Base-by-base conservation (phyloP, 1,140 invertebrate genomes). In the Bombus fervidus region DNA sequence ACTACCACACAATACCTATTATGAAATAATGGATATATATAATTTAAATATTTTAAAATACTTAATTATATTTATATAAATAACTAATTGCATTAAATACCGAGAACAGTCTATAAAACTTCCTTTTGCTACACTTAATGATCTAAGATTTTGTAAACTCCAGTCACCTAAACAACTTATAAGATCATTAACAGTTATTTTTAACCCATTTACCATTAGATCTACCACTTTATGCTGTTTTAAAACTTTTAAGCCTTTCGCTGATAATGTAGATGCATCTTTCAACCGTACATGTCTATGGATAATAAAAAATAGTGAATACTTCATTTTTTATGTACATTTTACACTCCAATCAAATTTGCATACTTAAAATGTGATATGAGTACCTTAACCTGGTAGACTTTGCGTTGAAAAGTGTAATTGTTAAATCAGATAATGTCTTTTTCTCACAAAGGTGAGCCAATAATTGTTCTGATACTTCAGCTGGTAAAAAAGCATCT, bases 151-250 rank as follows among this genome's bases (percentile, higher is more conserved):
- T 72, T 96, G 95, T 76, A 97, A 90, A 68, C 97, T 97, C 97
- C 97, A 97, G 88, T 97, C 97, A 78, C 96, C 96, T 71, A 98
- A 95, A 94, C 97, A 97, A 81, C 96, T 96, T 91, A 97, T 96
- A 25, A 97, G 93, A 91, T 97, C 97, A 93, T 97, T 96, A 39
- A 97, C 96, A 69, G 96, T 96, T 12, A 97, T 96, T 89, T 96
- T 96, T 66, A 97, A 93, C 62, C 96, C 96, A 86, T 95, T 96
- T 66, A 96, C 96, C 93, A 97, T 96, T 84, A 98, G 93, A 92
- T 96, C 95, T 87, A 95, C 90, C 68, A 97, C 94, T 93, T 97
- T 97, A 93, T 98, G 97, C 80, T 96, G 95, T 85, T 96, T 96
- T 43, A 98, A 94, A 62, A 97, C 95, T 88, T 96, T 95, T 71